Conservation (phyloP, 2,113 vertebrate genomes). For the Bos indicus region DNA sequence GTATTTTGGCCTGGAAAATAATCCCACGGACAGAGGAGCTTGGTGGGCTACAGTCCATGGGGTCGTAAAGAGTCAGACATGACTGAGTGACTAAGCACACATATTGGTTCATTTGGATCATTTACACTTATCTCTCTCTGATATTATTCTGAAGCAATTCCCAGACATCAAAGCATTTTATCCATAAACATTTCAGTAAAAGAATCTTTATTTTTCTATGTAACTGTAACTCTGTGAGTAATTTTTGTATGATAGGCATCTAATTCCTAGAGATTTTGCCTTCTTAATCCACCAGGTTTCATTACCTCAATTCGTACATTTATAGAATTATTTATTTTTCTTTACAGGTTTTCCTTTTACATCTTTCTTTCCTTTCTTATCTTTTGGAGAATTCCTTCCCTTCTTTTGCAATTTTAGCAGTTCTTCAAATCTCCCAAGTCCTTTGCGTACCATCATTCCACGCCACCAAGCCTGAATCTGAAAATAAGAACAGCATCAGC, state of each 20-base stretch:
- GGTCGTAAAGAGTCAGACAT: background rate
- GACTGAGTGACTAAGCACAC: background rate
- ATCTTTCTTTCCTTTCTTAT: conserved; percentile 67
- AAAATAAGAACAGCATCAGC: background rate
- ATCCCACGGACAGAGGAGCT: background rate
- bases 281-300: background rate
- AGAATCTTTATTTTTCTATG: background rate
- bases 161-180: background rate
- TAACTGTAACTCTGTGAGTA: background rate
- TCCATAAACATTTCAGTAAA: background rate
- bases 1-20: background rate
- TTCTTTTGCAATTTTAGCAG: conserved; percentile 38
- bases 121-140: background rate
- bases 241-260: background rate
- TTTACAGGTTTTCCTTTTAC: conserved; percentile 63
- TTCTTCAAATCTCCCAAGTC: conserved; percentile 40
- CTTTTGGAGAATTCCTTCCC: conserved; percentile 62
- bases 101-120: background rate
- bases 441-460: conserved; percentile 68
- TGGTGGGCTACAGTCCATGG: background rate
- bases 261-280: background rate
- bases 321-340: conserved; percentile 53
- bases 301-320: background rate
- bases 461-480: conserved; percentile 76
- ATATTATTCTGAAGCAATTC: background rate